Evolutionary conservation across 1,140 invertebrate genomes (phyloP).

Genomic region (Neodiprion lecontei): DNA sequence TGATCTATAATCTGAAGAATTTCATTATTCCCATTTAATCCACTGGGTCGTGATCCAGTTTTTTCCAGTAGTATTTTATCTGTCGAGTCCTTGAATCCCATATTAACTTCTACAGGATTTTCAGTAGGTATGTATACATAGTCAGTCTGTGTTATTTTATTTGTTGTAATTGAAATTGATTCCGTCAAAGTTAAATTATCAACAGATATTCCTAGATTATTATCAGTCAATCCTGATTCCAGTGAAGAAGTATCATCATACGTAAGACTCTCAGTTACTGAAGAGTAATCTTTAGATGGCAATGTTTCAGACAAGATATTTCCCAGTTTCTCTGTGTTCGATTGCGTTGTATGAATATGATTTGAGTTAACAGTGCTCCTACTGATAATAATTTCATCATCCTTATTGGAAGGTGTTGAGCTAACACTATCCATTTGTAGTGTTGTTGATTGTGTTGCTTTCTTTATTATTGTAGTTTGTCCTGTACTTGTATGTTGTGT

Average conservation of each 20-base stretch:
- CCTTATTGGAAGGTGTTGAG: neutral
- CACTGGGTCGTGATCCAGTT: neutral
- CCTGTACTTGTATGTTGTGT: neutral
- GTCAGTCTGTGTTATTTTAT: neutral
- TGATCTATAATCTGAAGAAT: neutral
- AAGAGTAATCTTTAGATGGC: neutral
- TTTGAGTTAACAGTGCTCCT: neutral
- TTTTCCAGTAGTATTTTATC: neutral
- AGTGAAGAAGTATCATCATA: neutral
- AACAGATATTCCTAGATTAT: neutral
- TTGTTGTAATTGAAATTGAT: neutral
- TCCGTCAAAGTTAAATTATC: neutral
- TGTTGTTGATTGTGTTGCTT: neutral
- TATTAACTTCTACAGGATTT: neutral
- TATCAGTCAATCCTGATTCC: neutral
- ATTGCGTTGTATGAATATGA: neutral
- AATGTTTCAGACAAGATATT: neutral
- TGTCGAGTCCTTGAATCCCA: neutral
- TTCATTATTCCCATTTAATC: neutral
- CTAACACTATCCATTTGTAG: neutral
- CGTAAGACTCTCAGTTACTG: neutral
- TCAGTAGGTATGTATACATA: neutral
- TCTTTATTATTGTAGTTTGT: too few relatives aligned
- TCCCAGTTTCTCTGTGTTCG: neutral
- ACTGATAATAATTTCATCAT: neutral